phyloP scores from a whole-genome alignment of 2,888 invertebrate genomes.

The Microctonus hyperodae region DNA sequence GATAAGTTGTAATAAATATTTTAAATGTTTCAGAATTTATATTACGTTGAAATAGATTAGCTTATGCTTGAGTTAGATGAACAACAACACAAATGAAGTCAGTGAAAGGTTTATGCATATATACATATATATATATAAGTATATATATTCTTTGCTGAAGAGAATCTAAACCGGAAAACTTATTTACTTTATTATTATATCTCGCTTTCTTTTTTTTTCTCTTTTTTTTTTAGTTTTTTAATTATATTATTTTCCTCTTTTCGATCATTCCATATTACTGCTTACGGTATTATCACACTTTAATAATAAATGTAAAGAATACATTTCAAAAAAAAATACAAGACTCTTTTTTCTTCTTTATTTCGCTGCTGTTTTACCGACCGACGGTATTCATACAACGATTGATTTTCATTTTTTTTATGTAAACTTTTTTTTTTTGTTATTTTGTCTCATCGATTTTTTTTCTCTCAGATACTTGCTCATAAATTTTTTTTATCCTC shows the following conservation, averaged over 20 bases:
- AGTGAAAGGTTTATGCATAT: neutral
- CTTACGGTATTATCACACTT: too few relatives aligned
- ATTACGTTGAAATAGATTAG: conserved; percentile 1
- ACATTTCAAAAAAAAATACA: too few relatives aligned
- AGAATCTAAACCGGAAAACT: conserved; percentile 19
- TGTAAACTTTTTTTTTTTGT: neutral
- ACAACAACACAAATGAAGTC: neutral
- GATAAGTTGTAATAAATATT: neutral
- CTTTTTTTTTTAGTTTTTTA: neutral
- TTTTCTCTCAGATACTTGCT: neutral
- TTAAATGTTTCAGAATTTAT: neutral
- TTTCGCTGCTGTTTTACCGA: too few relatives aligned
- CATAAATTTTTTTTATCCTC: neutral
- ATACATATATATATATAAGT: neutral
- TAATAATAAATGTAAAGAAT: too few relatives aligned
- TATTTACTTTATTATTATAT: conserved; percentile 9
- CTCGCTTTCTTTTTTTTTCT: neutral
- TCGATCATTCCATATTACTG: too few relatives aligned
- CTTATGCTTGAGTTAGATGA: neutral
- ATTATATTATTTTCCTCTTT: neutral
- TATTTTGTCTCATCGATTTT: neutral
- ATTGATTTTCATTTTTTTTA: neutral
- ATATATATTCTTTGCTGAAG: neutral
- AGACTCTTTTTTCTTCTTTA: too few relatives aligned
- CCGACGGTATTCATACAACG: neutral